Evolutionary conservation across 2,888 invertebrate genomes (phyloP).

Genomic region (Andrena hattorfiana): DNA sequence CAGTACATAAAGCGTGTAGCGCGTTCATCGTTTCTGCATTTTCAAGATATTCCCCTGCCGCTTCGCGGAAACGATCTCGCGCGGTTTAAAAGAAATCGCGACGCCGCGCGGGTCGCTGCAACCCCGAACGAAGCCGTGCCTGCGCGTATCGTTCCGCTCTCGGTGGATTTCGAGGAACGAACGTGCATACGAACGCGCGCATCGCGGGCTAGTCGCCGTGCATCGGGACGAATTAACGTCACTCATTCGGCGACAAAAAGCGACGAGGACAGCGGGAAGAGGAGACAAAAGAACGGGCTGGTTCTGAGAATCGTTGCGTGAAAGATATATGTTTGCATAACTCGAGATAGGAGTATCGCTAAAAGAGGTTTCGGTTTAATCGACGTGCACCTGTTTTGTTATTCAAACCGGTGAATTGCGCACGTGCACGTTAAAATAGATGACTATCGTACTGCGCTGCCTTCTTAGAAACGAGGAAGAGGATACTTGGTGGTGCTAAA

Average conservation of each 20-base stretch:
- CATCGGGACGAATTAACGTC: constrained; percentile 80
- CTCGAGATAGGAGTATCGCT: constrained; percentile 5
- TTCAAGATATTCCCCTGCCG: neutral
- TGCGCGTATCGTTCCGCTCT: constrained; percentile 17
- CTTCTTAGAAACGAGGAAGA: constrained; percentile 21
- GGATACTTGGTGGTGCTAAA: neutral
- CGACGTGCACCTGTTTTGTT: constrained; percentile 41
- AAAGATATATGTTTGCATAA: constrained; percentile 10
- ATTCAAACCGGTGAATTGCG: constrained; percentile 32
- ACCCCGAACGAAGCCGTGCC: too few relatives aligned
- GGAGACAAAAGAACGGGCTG: constrained; percentile 28
- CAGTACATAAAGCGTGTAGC: constrained; percentile 5
- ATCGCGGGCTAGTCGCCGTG: constrained; percentile 76
- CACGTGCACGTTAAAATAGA: constrained; percentile 31
- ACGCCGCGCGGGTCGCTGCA: neutral
- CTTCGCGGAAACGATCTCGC: constrained; percentile 31
- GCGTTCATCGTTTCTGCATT: neutral
- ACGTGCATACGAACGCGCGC: constrained; percentile 60
- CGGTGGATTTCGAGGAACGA: constrained; percentile 54
- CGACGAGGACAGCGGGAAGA: constrained; percentile 72
- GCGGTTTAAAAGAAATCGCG: constrained; percentile 14
- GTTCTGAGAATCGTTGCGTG: constrained; percentile 20
- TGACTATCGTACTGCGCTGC: constrained; percentile 2
- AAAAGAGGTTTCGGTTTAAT: constrained; percentile 36
- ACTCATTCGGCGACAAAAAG: constrained; percentile 79